Conservation (phyloP, 2,113 vertebrate species). For the Setophaga petechia region DNA sequence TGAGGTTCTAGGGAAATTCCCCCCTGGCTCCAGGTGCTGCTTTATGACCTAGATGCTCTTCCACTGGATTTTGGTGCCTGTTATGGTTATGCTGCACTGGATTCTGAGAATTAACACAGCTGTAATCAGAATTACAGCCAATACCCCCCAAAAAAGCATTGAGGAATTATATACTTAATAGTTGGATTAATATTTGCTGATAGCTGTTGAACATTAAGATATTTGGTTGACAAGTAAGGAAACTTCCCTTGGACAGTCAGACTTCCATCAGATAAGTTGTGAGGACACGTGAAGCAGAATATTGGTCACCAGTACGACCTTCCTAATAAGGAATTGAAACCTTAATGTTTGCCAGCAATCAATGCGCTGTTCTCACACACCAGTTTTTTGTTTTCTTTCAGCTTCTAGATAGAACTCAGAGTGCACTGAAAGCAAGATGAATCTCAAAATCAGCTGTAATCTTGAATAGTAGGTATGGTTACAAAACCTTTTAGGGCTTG, state of each 20-base stretch:
- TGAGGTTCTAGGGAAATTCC: not conserved
- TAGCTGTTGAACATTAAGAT: not conserved
- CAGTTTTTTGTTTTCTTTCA: not conserved
- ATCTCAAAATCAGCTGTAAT: too few relatives aligned
- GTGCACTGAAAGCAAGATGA: too few relatives aligned
- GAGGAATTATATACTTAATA: not conserved
- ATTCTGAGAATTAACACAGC: not conserved
- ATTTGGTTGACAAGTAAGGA: not conserved
- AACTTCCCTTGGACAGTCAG: not conserved
- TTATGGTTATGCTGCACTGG: not conserved
- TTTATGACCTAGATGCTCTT: not conserved
- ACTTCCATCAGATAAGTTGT: not conserved
- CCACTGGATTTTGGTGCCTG: not conserved
- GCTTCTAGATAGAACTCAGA: too few relatives aligned
- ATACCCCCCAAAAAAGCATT: not conserved
- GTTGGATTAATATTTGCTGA: not conserved
- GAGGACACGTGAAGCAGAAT: not conserved
- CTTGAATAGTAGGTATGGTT: too few relatives aligned
- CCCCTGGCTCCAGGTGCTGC: rapidly evolving
- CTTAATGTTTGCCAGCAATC: not conserved
- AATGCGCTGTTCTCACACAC: not conserved
- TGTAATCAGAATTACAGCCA: not conserved
- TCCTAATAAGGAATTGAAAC: not conserved
- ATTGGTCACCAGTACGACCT: not conserved
- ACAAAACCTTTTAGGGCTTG: too few relatives aligned